These are phyloP conservation scores for Epinephelus cyanopodus DNA, from an alignment of 2,113 vertebrate species.

Conservation along the genomic window DNA sequence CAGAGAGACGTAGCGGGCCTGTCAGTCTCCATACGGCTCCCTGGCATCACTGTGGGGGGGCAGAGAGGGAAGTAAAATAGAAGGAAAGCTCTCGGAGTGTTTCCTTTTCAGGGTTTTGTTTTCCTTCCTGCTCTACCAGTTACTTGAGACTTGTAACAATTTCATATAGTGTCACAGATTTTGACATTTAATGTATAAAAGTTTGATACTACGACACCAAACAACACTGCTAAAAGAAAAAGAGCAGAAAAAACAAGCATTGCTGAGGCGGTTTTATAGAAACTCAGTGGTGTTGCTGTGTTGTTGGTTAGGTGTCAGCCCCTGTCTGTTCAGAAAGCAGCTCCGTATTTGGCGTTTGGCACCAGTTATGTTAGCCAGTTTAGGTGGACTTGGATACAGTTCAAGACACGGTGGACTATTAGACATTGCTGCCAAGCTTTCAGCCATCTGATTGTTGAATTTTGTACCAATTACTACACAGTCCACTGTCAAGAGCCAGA, in stretches of 20 bases:
- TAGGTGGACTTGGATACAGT: constrained; percentile 43
- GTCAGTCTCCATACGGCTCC: constrained; percentile 75
- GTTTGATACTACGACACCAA: constrained; percentile 46
- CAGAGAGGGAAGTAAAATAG: constrained; percentile 43
- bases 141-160: constrained; percentile 36
- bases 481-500: constrained; percentile 42
- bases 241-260: constrained; percentile 28
- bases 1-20: constrained; percentile 69
- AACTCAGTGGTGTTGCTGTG: constrained; percentile 24
- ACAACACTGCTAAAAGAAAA: constrained; percentile 15
- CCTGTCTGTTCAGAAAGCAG: constrained; percentile 27
- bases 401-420: constrained; percentile 44
- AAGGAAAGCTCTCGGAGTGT: constrained; percentile 34
- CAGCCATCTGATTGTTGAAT: constrained; percentile 51
- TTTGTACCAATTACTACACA: constrained; percentile 47
- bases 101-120: constrained; percentile 55
- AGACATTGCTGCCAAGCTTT: constrained; percentile 45
- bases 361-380: constrained; percentile 26
- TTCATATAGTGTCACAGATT: constrained; percentile 54
- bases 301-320: constrained; percentile 43
- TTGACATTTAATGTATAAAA: constrained; percentile 53
- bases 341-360: constrained; percentile 46
- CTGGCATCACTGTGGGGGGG: constrained; percentile 56
- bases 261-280: constrained; percentile 4
- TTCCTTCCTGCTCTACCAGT: constrained; percentile 48